A percentile compares a stretch with the other conserved stretches of the same genome.
Conservation (phyloP, 2,113 vertebrate genomes). For the Scolopax mira region DNA sequence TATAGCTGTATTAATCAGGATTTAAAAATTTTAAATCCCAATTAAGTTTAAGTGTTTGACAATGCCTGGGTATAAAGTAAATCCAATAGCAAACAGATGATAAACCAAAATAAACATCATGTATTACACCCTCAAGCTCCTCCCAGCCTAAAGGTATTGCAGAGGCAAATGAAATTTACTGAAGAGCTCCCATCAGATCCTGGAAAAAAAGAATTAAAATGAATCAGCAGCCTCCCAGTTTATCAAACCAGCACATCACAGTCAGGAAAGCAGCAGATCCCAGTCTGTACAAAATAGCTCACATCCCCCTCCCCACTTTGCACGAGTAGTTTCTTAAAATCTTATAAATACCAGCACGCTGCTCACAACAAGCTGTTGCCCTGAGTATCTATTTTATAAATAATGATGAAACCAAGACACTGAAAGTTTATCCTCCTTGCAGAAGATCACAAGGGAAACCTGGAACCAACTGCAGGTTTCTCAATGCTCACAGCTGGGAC, state of each 20-base stretch:
- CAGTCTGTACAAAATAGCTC: background rate
- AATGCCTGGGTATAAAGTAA: background rate
- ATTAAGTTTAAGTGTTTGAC: background rate
- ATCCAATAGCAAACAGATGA: accelerated
- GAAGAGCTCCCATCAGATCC: background rate
- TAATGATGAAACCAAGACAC: background rate
- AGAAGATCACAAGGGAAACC: background rate
- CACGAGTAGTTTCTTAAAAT: background rate
- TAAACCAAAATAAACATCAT: background rate
- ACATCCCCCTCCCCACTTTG: too few species aligned
- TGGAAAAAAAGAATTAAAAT: background rate
- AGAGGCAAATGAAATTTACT: background rate
- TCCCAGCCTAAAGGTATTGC: accelerated
- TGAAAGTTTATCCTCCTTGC: accelerated
- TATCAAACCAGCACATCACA: accelerated
- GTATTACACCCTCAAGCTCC: background rate
- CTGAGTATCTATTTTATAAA: background rate
- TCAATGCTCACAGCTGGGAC: background rate
- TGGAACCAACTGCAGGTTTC: background rate
- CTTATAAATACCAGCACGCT: accelerated
- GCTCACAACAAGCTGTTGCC: background rate
- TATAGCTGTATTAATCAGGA: background rate
- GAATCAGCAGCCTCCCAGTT: background rate
- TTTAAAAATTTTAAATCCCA: background rate
- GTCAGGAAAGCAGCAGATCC: background rate